Conservation (phyloP, 2,113 vertebrate genomes). For the Zosterops pallidus region DNA sequence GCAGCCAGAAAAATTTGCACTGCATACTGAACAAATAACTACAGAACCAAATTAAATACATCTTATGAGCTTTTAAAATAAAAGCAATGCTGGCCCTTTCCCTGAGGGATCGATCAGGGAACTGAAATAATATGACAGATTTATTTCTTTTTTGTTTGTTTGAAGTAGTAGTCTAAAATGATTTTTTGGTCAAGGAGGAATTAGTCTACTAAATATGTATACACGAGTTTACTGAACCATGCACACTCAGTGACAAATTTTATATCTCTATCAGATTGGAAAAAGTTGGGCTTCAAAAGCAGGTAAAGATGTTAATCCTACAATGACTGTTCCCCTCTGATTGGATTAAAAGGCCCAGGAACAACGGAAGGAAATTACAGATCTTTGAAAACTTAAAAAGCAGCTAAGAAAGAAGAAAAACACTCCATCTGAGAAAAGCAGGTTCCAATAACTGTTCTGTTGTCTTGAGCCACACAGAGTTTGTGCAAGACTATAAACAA, state of each 20-base stretch:
- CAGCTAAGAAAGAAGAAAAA: not conserved
- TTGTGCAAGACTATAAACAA: not conserved
- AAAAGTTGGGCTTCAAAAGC: not conserved
- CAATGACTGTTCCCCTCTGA: not conserved
- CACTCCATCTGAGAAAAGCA: not conserved
- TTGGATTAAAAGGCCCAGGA: not conserved
- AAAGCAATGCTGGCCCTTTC: constrained; percentile 69
- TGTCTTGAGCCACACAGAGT: not conserved
- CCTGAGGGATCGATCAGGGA: constrained; percentile 39
- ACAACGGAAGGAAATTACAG: not conserved
- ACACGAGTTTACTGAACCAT: not conserved
- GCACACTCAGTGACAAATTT: constrained; percentile 23
- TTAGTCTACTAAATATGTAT: constrained; percentile 27
- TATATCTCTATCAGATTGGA: not conserved
- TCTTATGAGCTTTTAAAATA: constrained; percentile 69
- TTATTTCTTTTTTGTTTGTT: constrained; percentile 28
- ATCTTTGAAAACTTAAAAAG: not conserved
- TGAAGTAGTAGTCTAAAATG: constrained; percentile 35
- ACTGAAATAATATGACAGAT: constrained; percentile 65
- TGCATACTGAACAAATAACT: constrained; percentile 95
- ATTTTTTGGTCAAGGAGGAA: constrained; percentile 37
- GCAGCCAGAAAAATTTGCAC: constrained; percentile 95
- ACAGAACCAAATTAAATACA: constrained; percentile 76
- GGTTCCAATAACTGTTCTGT: not conserved
- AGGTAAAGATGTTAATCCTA: constrained; percentile 11